These are phyloP conservation scores for Zaprionus obscuricornis DNA, from an alignment of 2,888 invertebrate species.

Conservation along the genomic window DNA sequence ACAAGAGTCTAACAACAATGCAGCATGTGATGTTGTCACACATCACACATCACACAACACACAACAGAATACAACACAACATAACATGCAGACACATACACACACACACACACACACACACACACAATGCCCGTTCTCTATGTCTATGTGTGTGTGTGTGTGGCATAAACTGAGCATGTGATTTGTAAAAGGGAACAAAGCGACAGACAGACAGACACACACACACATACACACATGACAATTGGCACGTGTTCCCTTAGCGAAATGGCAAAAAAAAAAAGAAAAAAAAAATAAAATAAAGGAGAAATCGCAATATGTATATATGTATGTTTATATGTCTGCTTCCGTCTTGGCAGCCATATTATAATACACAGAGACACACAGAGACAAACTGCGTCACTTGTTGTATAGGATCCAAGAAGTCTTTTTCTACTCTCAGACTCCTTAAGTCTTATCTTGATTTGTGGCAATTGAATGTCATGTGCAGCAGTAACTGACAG, in stretches of 20 bases:
- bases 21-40: conserved; percentile 49
- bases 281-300: not conserved
- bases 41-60: conserved; percentile 18
- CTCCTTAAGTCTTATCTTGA: conserved; percentile 60
- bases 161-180: conserved; percentile 61
- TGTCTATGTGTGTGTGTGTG: conserved; percentile 20
- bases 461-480: conserved; percentile 76
- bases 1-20: conserved; percentile 33
- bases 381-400: conserved; percentile 17
- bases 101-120: conserved; percentile 16
- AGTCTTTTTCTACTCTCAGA: conserved; percentile 24
- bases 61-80: no score
- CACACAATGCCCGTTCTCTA: conserved; percentile 3
- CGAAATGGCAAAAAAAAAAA: conserved; percentile 1
- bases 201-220: conserved; percentile 22
- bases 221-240: conserved; percentile 26
- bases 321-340: conserved; percentile 18
- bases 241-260: conserved; percentile 56
- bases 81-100: no score
- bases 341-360: conserved; percentile 49
- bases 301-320: no score
- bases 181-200: conserved; percentile 64
- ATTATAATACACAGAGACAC: conserved; percentile 40
- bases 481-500: conserved; percentile 62
- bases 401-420: conserved; percentile 4